These are phyloP conservation scores for Synchiropus splendidus DNA, from an alignment of 2,113 vertebrate genomes.

Conservation along the genomic window DNA sequence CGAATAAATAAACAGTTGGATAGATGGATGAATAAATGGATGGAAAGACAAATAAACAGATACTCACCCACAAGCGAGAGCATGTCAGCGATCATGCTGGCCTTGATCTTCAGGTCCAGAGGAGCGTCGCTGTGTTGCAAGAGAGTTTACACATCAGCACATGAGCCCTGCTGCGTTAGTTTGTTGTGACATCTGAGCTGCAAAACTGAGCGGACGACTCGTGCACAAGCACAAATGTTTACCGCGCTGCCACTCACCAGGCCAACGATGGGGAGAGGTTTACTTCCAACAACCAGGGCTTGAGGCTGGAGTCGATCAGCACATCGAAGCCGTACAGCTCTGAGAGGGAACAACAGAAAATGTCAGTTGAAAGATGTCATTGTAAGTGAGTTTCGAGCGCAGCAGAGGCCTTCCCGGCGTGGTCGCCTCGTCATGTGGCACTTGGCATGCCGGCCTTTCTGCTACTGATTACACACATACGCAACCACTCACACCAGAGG, in stretches of 20 bases:
- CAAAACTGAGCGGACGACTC: conserved; percentile 6
- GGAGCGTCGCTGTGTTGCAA: conserved; percentile 80
- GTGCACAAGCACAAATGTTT: conserved; percentile 19
- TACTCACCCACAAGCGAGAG: conserved; percentile 95
- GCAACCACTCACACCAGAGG: conserved; percentile 44
- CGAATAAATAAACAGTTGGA: too few species aligned
- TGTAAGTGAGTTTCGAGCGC: conserved; percentile 19
- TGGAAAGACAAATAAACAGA: neutral
- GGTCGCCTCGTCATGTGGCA: conserved; percentile 22
- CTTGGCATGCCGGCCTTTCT: conserved; percentile 37
- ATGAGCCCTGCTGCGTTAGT: too few species aligned
- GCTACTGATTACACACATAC: conserved; percentile 54
- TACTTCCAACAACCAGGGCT: conserved; percentile 96
- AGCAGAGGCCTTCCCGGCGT: conserved; percentile 18
- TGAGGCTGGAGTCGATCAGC: conserved; percentile 89
- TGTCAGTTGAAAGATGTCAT: too few species aligned
- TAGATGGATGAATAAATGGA: too few species aligned
- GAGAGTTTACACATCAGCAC: neutral
- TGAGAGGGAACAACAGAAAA: conserved; percentile 37
- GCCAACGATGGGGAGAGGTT: conserved; percentile 94
- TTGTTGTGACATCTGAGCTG: too few species aligned
- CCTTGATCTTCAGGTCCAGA: conserved; percentile 97
- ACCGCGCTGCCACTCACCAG: conserved; percentile 73
- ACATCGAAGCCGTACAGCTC: conserved; percentile 98
- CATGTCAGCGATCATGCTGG: conserved; percentile 98